These are phyloP conservation scores for Paracanthobrama guichenoti DNA, from an alignment of 2,113 vertebrate species.

Conservation along the genomic window DNA sequence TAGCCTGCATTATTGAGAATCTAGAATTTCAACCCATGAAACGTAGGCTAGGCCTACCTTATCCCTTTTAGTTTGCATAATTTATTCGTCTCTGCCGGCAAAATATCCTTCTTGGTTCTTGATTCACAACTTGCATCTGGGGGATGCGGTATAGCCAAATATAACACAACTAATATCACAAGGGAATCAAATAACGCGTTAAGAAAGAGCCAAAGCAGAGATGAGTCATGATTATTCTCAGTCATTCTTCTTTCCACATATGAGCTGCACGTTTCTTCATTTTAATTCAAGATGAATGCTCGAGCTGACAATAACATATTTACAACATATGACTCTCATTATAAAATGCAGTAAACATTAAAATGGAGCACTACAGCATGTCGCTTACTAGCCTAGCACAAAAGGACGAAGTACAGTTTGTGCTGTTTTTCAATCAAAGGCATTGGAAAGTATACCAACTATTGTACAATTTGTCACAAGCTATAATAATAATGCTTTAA, in stretches of 20 bases:
- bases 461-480: not conserved
- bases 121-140: not conserved
- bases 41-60: not conserved
- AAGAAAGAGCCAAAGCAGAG: constrained; percentile 5
- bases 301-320: constrained; percentile 63
- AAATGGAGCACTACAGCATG: constrained; percentile 42
- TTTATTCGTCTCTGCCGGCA: not conserved
- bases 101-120: not conserved
- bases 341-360: constrained; percentile 53
- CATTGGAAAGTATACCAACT: not conserved
- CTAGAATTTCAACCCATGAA: not conserved
- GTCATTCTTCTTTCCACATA: constrained; percentile 26
- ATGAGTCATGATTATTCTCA: not conserved
- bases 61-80: constrained; percentile 8
- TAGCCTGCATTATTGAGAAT: not conserved
- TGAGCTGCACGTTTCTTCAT: constrained; percentile 61
- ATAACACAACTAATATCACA: not conserved
- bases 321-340: constrained; percentile 71
- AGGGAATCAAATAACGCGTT: not conserved
- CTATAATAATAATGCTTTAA: not conserved
- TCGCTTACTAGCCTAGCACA: not conserved
- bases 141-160: not conserved
- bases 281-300: constrained; percentile 55
- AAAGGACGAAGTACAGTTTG: not conserved
- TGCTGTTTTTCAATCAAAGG: not conserved